phyloP scores from a whole-genome alignment of 1,140 invertebrate species.

The Chrysoperla carnea region DNA sequence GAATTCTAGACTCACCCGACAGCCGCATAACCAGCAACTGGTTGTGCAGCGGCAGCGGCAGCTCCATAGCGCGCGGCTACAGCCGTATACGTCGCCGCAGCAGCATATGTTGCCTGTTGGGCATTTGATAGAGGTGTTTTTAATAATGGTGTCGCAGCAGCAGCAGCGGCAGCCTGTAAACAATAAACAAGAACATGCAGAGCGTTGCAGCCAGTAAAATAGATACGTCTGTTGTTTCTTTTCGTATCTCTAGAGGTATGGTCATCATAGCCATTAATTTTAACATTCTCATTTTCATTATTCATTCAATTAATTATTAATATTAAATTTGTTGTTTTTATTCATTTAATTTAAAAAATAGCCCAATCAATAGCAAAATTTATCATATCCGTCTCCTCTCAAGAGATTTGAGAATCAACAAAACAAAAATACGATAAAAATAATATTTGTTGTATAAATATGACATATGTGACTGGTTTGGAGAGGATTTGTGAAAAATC shows the following conservation, averaged over 20 bases:
- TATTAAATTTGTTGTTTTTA: too few species aligned
- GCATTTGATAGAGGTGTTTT: slow-evolving; percentile 38
- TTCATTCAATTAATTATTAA: slow-evolving; percentile 7
- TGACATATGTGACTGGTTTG: too few species aligned
- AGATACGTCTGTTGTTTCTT: neutral
- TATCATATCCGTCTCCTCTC: too few species aligned
- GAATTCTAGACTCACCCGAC: slow-evolving; percentile 36
- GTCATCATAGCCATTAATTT: too few species aligned
- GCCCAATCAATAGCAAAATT: neutral
- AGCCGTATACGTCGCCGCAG: slow-evolving; percentile 64
- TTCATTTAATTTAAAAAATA: slow-evolving; percentile 8
- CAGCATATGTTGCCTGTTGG: slow-evolving; percentile 59
- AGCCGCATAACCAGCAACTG: slow-evolving; percentile 37
- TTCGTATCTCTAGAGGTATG: neutral
- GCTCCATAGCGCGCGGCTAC: slow-evolving; percentile 58
- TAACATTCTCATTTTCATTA: slow-evolving; percentile 1
- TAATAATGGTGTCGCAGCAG: slow-evolving; percentile 33
- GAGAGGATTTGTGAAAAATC: too few species aligned
- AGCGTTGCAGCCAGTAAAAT: slow-evolving; percentile 23
- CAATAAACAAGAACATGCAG: slow-evolving; percentile 26
- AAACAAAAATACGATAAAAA: too few species aligned
- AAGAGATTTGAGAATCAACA: too few species aligned
- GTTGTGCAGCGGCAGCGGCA: slow-evolving; percentile 45
- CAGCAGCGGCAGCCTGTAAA: slow-evolving; percentile 47
- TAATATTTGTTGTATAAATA: too few species aligned